Evolutionary conservation across 2,888 invertebrate species (phyloP).

Genomic region (Escarpia spicata): DNA sequence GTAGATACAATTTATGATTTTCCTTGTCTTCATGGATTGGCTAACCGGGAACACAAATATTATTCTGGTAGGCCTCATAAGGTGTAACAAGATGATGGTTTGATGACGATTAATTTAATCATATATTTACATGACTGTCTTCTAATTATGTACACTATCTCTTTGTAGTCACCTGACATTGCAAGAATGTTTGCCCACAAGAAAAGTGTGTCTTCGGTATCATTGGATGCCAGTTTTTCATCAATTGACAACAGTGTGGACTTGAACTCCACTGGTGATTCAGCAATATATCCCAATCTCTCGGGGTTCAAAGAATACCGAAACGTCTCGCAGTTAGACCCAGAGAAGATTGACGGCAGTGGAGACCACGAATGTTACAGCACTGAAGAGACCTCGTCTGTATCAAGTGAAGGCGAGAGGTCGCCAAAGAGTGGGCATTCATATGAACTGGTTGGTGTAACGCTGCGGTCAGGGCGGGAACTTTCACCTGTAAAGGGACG

Average conservation of each 20-base stretch:
- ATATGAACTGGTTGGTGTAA: neutral
- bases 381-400: neutral
- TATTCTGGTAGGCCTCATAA: too few relatives aligned
- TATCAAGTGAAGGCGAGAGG: neutral
- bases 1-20: too few relatives aligned
- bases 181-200: neutral
- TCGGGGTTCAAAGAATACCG: neutral
- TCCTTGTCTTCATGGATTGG: too few relatives aligned
- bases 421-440: neutral
- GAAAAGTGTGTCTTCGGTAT: neutral
- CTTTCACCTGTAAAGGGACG: neutral
- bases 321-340: too few relatives aligned
- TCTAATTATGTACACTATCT: neutral
- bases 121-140: neutral
- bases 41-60: too few relatives aligned
- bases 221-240: neutral
- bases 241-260: neutral
- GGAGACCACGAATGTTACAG: neutral
- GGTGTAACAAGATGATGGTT: too few relatives aligned
- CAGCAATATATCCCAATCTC: neutral
- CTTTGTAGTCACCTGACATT: neutral
- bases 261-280: neutral
- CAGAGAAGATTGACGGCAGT: neutral
- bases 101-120: too few relatives aligned
- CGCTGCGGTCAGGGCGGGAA: neutral